Conservation (phyloP, 2,888 invertebrate genomes). For the Oligia fasciuncula region DNA sequence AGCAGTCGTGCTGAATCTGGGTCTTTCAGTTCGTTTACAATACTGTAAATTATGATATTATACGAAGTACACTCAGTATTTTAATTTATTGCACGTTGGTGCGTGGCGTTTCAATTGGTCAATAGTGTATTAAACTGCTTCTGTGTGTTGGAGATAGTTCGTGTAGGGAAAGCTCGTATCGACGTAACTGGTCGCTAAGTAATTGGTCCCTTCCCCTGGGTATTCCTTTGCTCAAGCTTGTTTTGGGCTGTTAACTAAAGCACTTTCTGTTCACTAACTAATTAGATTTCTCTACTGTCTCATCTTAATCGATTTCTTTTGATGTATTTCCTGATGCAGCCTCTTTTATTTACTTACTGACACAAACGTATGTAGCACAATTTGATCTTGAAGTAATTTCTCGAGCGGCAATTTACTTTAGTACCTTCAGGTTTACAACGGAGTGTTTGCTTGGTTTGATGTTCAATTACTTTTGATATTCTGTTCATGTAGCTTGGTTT, state of each 20-base stretch:
- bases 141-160: slow-evolving; percentile 55
- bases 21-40: slow-evolving; percentile 18
- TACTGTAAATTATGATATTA: slow-evolving; percentile 9
- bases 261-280: slow-evolving; percentile 76
- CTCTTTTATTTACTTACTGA: slow-evolving; percentile 17
- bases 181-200: slow-evolving; percentile 81
- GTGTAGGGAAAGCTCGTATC: slow-evolving; percentile 75
- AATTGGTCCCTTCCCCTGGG: slow-evolving; percentile 82
- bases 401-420: slow-evolving; percentile 22
- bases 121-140: slow-evolving; percentile 58
- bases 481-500: slow-evolving; percentile 44
- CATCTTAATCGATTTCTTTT: slow-evolving; percentile 50
- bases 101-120: slow-evolving; percentile 54
- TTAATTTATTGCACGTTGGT: slow-evolving; percentile 7
- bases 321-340: slow-evolving; percentile 29
- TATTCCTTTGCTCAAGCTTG: slow-evolving; percentile 72
- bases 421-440: slow-evolving; percentile 28
- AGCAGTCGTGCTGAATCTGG: slow-evolving; percentile 24
- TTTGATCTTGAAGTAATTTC: slow-evolving; percentile 27
- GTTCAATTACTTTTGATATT: slow-evolving; percentile 57
- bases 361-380: neutral
- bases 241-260: slow-evolving; percentile 77
- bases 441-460: slow-evolving; percentile 44
- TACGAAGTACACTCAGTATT: slow-evolving; percentile 18
- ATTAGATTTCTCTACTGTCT: slow-evolving; percentile 74